Conservation (phyloP, 2,797 vertebrate genomes). For the Philypnodon macrostomus region DNA sequence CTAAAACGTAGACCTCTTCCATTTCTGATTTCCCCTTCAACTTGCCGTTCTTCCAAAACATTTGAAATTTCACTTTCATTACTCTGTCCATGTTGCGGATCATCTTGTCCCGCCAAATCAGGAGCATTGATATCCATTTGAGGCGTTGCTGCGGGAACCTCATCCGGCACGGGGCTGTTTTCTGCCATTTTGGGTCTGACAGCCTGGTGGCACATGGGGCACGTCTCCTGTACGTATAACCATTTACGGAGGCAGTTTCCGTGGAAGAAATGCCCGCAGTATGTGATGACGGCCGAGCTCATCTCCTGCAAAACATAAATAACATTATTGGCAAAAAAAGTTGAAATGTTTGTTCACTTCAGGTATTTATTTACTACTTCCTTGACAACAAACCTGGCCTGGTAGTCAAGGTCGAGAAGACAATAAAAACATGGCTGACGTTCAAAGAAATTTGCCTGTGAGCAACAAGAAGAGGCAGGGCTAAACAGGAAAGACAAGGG, state of each 20-base stretch:
- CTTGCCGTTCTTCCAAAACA: background rate
- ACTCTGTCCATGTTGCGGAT: background rate
- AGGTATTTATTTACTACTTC: background rate
- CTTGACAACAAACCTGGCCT: background rate
- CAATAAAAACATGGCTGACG: background rate
- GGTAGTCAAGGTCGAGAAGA: background rate
- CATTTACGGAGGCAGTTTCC: conserved; percentile 83
- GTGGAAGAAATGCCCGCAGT: conserved; percentile 85
- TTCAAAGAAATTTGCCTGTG: background rate
- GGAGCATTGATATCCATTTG: conserved; percentile 5
- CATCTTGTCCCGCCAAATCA: conserved; percentile 20
- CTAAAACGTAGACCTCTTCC: conserved; percentile 47
- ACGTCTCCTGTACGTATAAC: conserved; percentile 86
- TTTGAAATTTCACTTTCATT: conserved; percentile 5
- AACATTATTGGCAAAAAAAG: background rate
- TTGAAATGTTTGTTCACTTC: background rate
- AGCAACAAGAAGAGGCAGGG: background rate
- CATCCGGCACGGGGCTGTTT: conserved; percentile 23
- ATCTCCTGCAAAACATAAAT: conserved; percentile 73
- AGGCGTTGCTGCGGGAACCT: conserved; percentile 18
- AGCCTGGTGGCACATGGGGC: conserved; percentile 84
- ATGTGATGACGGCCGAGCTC: conserved; percentile 80
- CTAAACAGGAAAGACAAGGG: conserved; percentile 39
- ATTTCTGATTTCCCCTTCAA: conserved; percentile 10
- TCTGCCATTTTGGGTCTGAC: conserved; percentile 50